Conservation (phyloP, 2,113 vertebrate species). For the Carassius gibelio region DNA sequence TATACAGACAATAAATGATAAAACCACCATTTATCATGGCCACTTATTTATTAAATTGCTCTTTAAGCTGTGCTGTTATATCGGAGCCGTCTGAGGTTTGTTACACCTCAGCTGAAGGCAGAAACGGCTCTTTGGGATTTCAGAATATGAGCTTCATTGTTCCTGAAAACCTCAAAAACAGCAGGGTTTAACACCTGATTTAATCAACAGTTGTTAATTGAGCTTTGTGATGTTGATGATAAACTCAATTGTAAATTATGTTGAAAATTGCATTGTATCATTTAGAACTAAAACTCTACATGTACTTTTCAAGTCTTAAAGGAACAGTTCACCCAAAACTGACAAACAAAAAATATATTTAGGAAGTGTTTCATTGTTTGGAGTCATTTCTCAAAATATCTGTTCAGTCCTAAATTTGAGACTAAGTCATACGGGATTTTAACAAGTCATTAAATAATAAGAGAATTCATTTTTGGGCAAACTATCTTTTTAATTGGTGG, state of each 20-base stretch:
- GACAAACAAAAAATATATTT: not conserved
- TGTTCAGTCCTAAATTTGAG: not conserved
- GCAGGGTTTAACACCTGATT: not conserved
- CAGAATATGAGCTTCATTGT: not conserved
- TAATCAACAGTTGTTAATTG: not conserved
- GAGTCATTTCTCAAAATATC: not conserved
- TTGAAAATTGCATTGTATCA: not conserved
- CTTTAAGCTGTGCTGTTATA: not conserved
- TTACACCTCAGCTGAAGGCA: not conserved
- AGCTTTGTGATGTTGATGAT: not conserved
- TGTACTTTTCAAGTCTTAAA: not conserved
- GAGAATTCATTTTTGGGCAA: no score
- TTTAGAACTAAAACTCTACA: not conserved
- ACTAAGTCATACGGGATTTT: no score
- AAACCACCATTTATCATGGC: conserved; percentile 1
- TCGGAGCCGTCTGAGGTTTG: not conserved
- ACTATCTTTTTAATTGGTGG: not conserved
- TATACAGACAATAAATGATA: not conserved
- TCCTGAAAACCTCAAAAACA: not conserved
- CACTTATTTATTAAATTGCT: not conserved
- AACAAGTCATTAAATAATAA: no score
- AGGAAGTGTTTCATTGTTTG: no score
- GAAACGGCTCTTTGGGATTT: not conserved
- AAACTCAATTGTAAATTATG: not conserved
- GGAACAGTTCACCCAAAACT: not conserved